Evolutionary conservation across 2,113 vertebrate species (phyloP), one percentile per base, ranked within the genome.

Genomic region (Scomber colias): DNA sequence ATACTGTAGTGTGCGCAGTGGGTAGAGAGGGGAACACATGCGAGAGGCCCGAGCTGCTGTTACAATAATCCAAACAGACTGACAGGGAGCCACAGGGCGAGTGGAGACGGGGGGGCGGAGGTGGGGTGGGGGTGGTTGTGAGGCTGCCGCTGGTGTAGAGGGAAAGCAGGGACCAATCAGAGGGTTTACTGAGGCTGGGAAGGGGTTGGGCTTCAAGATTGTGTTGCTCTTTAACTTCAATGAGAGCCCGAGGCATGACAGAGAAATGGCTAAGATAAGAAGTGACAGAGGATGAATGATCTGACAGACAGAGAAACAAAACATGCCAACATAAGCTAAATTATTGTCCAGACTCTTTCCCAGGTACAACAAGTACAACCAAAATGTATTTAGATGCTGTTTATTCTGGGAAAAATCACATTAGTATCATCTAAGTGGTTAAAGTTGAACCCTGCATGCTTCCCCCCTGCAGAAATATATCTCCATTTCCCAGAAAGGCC

Each of bases 11-110:
- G 51, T 63, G 81, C 54, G 64, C 60, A 69, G 77, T 13, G 80
- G 69, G 66, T 65, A 65, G 51, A 68, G 65, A 70, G 56, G 57
- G 71, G 67, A 53, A 81, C 13, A 54, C 79, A 81, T 72, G 82
- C 40, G 75, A 87, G 77, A 86, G 82, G 83, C 85, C 86, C 74
- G 87, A 84, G 86, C 79, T 56, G 55, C 19, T 71, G 83, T 78
- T 82, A 77, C 84, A 77, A 63, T 90, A 93, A 92, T 88, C 82
- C 90, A 92, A 90, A 90, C 92, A 90, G 91, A 89, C 90, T 83
- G 90, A 86, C 80, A 66, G 83, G n/a, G 54, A 78, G 67, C 71
- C 68, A 79, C 68, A 24, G 79, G 73, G 45, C 16, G 67, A 72
- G 65, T 12, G 5, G 31, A 81, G 65, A 24, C 6, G 2, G 51